Evolutionary conservation across 2,113 vertebrate genomes (phyloP), one percentile per base, ranked within the genome.

Genomic region (Equus przewalskii): DNA sequence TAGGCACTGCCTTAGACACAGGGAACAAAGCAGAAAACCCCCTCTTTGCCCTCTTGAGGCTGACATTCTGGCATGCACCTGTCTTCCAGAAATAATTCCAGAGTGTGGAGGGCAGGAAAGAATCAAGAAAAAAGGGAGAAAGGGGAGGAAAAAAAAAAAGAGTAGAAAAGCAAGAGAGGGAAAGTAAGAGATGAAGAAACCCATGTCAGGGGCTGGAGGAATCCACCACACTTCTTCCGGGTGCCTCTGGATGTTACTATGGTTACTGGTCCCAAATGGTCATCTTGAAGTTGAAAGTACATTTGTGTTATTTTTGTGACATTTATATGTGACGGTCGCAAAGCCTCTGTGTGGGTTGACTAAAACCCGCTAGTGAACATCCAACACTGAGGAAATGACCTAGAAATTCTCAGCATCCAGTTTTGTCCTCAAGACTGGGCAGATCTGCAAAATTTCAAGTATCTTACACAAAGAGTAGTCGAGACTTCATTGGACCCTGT

Each of bases 221-320:
- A 51, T 28, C 33, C 12, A 30, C 49, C 14, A 9, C 26, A 9
- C 21, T 30, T 14, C 56, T 41, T 67, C 80, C 24, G 69, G 54
- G 75, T 70, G 18, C 33, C 1, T 26, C 65, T 13, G n/a, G 60
- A 3, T 49, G 76, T 91, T 79, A 28, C 65, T 81, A 65, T 88
- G 88, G 46, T 82, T 95, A 80, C 49, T 15, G 60, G 62, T n/a
- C 21, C 36, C 49, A 9, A 30, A 33, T 56, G 88, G 87, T 54
- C 7, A 44, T 18, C 24, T 18, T 41, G 54, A 87, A 73, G 56
- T 19, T 54, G 62, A 93, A 86, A 93, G 36, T 12, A 3, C 8
- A 22, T 93, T 73, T 75, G 26, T 70, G 62, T 54, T 87, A 67
- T 85, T 87, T 93, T 83, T 76, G 58, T 85, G 46, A 70, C 79